Evolutionary conservation across 2,797 vertebrate genomes (phyloP).

Genomic region (Danio aesculapii): DNA sequence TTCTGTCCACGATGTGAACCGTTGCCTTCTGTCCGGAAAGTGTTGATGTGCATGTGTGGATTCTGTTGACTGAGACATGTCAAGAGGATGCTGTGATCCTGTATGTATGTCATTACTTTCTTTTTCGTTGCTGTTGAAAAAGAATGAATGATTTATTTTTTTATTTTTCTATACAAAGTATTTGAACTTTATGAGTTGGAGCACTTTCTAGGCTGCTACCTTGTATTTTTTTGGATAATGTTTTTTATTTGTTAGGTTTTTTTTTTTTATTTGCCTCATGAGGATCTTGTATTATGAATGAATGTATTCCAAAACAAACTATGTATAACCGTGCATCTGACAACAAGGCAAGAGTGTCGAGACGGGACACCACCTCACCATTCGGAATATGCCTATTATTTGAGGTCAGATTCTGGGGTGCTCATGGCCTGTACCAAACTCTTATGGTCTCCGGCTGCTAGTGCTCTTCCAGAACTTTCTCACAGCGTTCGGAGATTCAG

Average conservation of each 20-base stretch:
- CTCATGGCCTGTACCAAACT: conserved; percentile 24
- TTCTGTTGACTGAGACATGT: conserved; percentile 39
- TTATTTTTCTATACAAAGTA: conserved; percentile 66
- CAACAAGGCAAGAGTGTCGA: conserved; percentile 31
- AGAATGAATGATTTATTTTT: conserved; percentile 61
- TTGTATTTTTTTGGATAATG: conserved; percentile 56
- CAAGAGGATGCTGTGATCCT: conserved; percentile 47
- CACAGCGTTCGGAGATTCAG: conserved; percentile 31
- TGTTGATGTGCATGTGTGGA: conserved; percentile 37
- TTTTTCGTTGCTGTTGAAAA: conserved; percentile 59
- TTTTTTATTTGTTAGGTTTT: conserved; percentile 36
- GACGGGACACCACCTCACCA: background rate
- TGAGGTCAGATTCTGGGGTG: conserved; percentile 35
- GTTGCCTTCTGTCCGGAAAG: conserved; percentile 56
- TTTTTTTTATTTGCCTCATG: conserved; percentile 53
- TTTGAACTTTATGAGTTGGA: conserved; percentile 64
- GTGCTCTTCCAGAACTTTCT: conserved; percentile 57
- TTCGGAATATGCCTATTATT: conserved; percentile 32
- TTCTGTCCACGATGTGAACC: conserved; percentile 55
- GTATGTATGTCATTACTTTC: conserved; percentile 38
- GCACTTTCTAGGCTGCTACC: conserved; percentile 70
- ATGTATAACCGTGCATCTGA: conserved; percentile 54
- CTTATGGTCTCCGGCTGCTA: conserved; percentile 46
- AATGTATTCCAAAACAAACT: conserved; percentile 66
- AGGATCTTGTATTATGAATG: conserved; percentile 61